These are phyloP conservation scores for Myocastor coypus DNA, from an alignment of 2,113 vertebrate genomes.

Conservation along the genomic window DNA sequence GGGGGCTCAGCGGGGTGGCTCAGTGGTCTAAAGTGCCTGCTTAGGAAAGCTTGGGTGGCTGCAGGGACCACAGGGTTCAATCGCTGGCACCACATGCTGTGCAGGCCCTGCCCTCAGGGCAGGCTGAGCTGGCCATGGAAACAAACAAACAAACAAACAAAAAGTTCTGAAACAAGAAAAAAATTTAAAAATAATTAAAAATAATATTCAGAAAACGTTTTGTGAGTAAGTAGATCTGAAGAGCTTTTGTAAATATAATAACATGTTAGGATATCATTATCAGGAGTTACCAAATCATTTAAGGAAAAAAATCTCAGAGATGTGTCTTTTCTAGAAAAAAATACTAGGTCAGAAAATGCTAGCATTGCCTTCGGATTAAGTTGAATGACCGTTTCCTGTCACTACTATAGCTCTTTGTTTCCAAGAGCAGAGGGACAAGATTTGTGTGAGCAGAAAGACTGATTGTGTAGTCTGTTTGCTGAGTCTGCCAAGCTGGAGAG, in stretches of 20 bases:
- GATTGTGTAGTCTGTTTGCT: constrained; percentile 63
- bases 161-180: no score
- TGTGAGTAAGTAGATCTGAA: background rate
- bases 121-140: no score
- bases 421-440: constrained; percentile 15
- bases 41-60: no score
- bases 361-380: constrained; percentile 28
- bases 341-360: constrained; percentile 16
- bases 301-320: constrained; percentile 46
- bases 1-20: no score
- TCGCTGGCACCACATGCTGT: no score
- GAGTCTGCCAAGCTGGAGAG: constrained; percentile 53
- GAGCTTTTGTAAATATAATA: constrained; percentile 39
- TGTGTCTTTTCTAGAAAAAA: constrained; percentile 46
- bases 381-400: constrained; percentile 24
- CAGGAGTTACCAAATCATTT: constrained; percentile 42
- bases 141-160: no score
- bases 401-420: constrained; percentile 57
- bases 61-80: no score
- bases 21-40: no score
- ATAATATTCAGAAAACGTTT: background rate
- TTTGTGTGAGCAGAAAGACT: constrained; percentile 56
- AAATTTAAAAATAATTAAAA: background rate
- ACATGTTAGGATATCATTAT: background rate
- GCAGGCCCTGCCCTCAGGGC: no score